A percentile compares a stretch with the other conserved stretches of the same genome.
These are phyloP conservation scores for Pangasius sanitwongsei DNA, from an alignment of 2,797 vertebrate genomes.

Conservation along the genomic window DNA sequence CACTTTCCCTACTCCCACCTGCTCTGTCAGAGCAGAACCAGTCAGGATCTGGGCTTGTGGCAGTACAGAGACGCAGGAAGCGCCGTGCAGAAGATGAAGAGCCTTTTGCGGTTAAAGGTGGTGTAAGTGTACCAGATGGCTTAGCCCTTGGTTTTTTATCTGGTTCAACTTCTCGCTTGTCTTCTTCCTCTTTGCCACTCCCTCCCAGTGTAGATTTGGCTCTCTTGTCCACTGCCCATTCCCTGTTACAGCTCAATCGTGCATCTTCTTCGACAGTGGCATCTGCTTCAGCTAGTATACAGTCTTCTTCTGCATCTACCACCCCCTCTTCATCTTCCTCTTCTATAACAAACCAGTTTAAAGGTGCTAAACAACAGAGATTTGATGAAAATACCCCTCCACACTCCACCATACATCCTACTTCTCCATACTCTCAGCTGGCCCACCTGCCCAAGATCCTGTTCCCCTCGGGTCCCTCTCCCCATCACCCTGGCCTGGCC, in stretches of 20 bases:
- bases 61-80: slow-evolving; percentile 74
- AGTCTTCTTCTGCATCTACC: slow-evolving; percentile 67
- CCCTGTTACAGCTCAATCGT: slow-evolving; percentile 78
- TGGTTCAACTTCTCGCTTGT: slow-evolving; percentile 68
- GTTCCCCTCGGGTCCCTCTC: slow-evolving; percentile 75
- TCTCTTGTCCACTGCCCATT: slow-evolving; percentile 80
- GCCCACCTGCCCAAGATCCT: slow-evolving; percentile 82
- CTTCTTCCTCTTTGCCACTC: slow-evolving; percentile 77
- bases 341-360: slow-evolving; percentile 71
- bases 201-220: slow-evolving; percentile 82
- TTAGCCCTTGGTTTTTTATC: slow-evolving; percentile 77
- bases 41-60: slow-evolving; percentile 53
- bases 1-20: slow-evolving; percentile 88
- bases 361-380: slow-evolving; percentile 77
- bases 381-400: slow-evolving; percentile 84
- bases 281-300: slow-evolving; percentile 60
- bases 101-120: slow-evolving; percentile 72
- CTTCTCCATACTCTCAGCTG: slow-evolving; percentile 77
- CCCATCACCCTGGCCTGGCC: slow-evolving; percentile 76
- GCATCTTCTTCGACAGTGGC: slow-evolving; percentile 71
- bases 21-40: slow-evolving; percentile 78
- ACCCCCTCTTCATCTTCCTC: slow-evolving; percentile 69
- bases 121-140: slow-evolving; percentile 70
- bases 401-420: slow-evolving; percentile 69
- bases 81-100: slow-evolving; percentile 78